Percentiles rank a stretch among this genome's conserved stretches.
phyloP scores from a whole-genome alignment of 2,888 invertebrate genomes.

The Drosophila hawaiiensis region DNA sequence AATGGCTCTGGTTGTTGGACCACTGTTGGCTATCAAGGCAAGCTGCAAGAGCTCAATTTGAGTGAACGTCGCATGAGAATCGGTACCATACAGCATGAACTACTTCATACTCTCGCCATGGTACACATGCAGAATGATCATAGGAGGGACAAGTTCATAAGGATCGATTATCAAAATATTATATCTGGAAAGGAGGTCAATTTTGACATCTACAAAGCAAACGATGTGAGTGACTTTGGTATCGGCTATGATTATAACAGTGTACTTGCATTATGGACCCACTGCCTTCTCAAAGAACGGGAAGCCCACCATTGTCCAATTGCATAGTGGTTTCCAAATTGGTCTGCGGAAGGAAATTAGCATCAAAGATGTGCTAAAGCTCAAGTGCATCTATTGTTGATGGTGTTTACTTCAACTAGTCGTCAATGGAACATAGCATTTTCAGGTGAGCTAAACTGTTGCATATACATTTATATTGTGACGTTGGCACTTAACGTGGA shows the following conservation, averaged over 20 bases:
- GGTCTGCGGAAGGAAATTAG: constrained; percentile 69
- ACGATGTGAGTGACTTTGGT: constrained; percentile 87
- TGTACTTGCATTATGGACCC: constrained; percentile 91
- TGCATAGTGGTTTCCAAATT: constrained; percentile 48
- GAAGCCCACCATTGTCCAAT: constrained; percentile 88
- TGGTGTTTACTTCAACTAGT: background rate
- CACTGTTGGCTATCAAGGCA: constrained; percentile 88
- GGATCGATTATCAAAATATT: constrained; percentile 84
- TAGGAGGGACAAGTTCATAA: constrained; percentile 89
- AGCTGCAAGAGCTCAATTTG: constrained; percentile 58
- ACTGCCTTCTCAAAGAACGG: constrained; percentile 90
- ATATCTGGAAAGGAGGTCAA: constrained; percentile 87
- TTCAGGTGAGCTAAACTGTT: background rate
- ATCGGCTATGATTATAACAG: constrained; percentile 90
- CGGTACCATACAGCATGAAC: constrained; percentile 89
- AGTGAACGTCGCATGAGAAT: constrained; percentile 59
- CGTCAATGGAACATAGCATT: background rate
- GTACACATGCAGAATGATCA: constrained; percentile 91
- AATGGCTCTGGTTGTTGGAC: constrained; percentile 89
- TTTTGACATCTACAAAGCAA: constrained; percentile 88
- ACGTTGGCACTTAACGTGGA: background rate
- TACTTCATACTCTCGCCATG: constrained; percentile 91
- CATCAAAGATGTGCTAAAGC: constrained; percentile 58
- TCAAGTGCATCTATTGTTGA: constrained; percentile 52
- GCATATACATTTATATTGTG: background rate